Percentiles rank a stretch among this genome's conserved stretches.
Conservation (phyloP, 2,888 invertebrate species). For the Odontocolon sp. region DNA sequence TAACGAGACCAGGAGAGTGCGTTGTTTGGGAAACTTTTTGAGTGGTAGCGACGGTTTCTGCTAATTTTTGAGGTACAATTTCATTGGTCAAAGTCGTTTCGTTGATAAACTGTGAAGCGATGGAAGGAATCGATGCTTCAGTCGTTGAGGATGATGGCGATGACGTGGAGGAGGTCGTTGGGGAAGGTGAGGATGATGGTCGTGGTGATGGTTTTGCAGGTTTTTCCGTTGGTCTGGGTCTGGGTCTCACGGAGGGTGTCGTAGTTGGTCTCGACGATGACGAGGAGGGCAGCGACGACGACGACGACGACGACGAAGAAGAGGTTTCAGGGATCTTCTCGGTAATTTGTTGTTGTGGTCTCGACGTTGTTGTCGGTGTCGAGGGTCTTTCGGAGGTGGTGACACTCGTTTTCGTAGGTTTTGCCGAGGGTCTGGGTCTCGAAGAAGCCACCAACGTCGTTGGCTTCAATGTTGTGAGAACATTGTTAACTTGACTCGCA, state of each 20-base stretch:
- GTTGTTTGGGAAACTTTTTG: constrained; percentile 70
- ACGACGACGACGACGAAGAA: constrained; percentile 9
- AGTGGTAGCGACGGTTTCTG: constrained; percentile 61
- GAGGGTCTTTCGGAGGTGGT: constrained; percentile 61
- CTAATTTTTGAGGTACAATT: constrained; percentile 57
- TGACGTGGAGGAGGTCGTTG: constrained; percentile 19
- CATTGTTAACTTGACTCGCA: constrained; percentile 11
- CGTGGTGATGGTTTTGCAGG: constrained; percentile 50
- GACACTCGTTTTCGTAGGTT: constrained; percentile 35
- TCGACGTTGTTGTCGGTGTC: constrained; percentile 37
- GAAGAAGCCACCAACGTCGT: constrained; percentile 59
- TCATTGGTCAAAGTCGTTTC: constrained; percentile 64
- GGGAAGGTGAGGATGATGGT: constrained; percentile 30
- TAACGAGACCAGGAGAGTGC: constrained; percentile 79
- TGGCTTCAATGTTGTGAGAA: constrained; percentile 51
- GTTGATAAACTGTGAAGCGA: constrained; percentile 49
- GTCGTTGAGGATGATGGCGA: constrained; percentile 59
- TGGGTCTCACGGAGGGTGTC: constrained; percentile 50
- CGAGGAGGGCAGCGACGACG: constrained; percentile 13
- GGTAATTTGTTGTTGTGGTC: constrained; percentile 35
- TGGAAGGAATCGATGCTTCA: constrained; percentile 51
- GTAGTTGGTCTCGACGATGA: constrained; percentile 65
- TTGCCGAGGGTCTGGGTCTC: constrained; percentile 61
- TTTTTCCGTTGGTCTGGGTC: constrained; percentile 52
- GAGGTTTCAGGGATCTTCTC: too few species aligned